Evolutionary conservation across 2,113 vertebrate genomes (phyloP).

Genomic region (Tympanuchus pallidicinctus): DNA sequence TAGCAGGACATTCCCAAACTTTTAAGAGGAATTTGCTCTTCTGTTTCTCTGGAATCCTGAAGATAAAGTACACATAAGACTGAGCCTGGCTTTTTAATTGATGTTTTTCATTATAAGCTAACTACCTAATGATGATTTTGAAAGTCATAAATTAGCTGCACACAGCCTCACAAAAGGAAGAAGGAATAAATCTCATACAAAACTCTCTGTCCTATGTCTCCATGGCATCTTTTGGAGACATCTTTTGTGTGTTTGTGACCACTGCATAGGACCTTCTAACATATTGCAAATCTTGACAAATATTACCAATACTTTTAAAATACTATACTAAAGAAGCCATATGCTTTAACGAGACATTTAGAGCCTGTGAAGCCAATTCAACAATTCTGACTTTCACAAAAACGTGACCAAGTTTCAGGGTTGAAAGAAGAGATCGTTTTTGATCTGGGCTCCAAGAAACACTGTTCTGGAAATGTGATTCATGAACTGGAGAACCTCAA

Average conservation of each 20-base stretch:
- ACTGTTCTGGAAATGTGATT: not conserved
- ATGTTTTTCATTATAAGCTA: not conserved
- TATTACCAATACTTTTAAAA: not conserved
- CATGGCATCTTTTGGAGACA: not conserved
- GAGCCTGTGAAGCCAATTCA: not conserved
- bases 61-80: not conserved
- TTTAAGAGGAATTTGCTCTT: not conserved
- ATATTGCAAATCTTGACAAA: not conserved
- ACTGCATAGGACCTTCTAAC: not conserved
- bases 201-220: not conserved
- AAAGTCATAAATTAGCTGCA: not conserved
- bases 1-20: not conserved
- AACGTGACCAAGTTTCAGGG: fast-evolving
- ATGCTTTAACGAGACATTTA: not conserved
- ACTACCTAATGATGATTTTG: not conserved
- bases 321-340: not conserved
- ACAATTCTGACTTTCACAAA: not conserved
- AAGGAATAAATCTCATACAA: not conserved
- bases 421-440: not conserved
- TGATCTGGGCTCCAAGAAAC: not conserved
- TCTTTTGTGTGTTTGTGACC: not conserved
- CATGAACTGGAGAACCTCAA: not conserved
- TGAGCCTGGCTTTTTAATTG: not conserved
- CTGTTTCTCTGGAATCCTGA: not conserved
- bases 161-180: not conserved